Conservation (phyloP, 2,888 invertebrate genomes). For the Euzophera pinguis region DNA sequence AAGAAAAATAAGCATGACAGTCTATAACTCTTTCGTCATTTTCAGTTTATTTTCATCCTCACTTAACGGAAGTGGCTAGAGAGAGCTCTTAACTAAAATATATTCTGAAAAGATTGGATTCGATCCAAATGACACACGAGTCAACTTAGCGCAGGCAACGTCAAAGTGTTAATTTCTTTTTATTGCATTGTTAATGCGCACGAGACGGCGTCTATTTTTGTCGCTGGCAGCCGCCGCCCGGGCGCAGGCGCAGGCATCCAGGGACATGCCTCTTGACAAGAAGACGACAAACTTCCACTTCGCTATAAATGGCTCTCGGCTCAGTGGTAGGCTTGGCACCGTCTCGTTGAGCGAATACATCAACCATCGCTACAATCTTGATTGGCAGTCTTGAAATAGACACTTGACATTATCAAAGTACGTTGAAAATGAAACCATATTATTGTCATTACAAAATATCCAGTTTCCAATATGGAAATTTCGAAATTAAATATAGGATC, state of each 20-base stretch:
- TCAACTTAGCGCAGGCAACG: constrained; percentile 73
- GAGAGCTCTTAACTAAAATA: constrained; percentile 59
- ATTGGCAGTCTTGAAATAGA: constrained; percentile 1
- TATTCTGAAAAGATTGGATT: constrained; percentile 64
- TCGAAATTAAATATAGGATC: constrained; percentile 35
- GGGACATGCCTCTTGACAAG: constrained; percentile 67
- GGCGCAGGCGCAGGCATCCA: constrained; percentile 63
- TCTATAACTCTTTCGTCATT: constrained; percentile 51
- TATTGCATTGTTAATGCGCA: constrained; percentile 79
- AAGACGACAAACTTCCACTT: constrained; percentile 62
- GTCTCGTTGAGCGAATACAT: constrained; percentile 31
- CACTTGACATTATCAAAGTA: constrained; percentile 23
- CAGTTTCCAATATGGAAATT: constrained; percentile 15
- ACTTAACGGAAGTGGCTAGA: constrained; percentile 73
- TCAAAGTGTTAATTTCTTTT: constrained; percentile 77
- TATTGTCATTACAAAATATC: constrained; percentile 10
- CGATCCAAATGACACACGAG: constrained; percentile 75
- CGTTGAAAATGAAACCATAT: constrained; percentile 2
- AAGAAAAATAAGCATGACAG: constrained; percentile 37
- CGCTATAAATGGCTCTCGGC: constrained; percentile 71
- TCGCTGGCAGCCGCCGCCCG: constrained; percentile 67
- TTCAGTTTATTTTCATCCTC: constrained; percentile 60
- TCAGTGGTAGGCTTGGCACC: constrained; percentile 59
- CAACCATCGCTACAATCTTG: constrained; percentile 19
- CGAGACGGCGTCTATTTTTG: constrained; percentile 69